Conservation (phyloP, 2,888 invertebrate species). For the Phanerotoma sp. region DNA sequence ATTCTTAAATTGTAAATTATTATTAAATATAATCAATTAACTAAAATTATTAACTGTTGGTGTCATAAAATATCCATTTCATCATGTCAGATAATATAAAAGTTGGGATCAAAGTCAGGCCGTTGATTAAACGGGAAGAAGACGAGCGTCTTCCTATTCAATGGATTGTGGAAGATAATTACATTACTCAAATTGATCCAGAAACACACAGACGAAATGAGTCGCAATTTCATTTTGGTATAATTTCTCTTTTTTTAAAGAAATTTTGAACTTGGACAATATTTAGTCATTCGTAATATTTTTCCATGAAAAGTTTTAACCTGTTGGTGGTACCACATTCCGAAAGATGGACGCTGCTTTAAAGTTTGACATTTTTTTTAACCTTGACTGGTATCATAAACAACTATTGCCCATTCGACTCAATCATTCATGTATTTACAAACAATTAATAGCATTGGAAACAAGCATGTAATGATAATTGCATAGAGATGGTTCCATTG, state of each 20-base stretch:
- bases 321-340: too few species aligned
- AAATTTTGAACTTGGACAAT: not conserved
- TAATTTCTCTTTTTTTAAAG: constrained; percentile 5
- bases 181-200: constrained; percentile 63
- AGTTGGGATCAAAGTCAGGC: constrained; percentile 75
- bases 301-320: too few species aligned
- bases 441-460: too few species aligned
- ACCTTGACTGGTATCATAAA: too few species aligned
- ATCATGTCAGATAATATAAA: constrained; percentile 69
- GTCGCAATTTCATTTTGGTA: constrained; percentile 49
- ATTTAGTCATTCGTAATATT: too few species aligned
- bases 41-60: not conserved
- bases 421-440: too few species aligned
- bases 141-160: constrained; percentile 62
- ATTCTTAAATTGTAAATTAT: too few species aligned
- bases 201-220: constrained; percentile 54
- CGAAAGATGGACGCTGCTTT: too few species aligned
- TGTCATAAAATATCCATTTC: not conserved
- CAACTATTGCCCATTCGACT: too few species aligned
- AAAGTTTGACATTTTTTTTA: too few species aligned
- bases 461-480: too few species aligned
- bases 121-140: constrained; percentile 67
- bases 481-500: too few species aligned
- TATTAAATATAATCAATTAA: not conserved
- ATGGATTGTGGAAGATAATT: constrained; percentile 66